Base-by-base conservation (phyloP, 2,113 vertebrate species). In the Speoplatyrhinus poulsoni region DNA sequence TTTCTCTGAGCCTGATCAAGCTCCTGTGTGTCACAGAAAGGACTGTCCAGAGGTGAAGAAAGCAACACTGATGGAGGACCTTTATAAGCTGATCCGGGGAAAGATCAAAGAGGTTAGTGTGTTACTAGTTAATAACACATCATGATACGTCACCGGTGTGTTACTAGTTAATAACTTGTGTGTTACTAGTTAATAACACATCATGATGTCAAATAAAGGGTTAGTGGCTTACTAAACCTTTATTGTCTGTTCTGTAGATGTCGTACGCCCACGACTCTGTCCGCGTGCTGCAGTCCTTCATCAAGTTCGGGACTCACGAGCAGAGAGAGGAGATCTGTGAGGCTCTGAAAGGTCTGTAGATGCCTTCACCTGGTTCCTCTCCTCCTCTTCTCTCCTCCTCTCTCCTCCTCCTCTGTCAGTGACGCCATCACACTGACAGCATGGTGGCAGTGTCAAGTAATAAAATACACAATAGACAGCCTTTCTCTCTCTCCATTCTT, bases 221-320 rank as follows among this genome's bases (percentile, higher is more conserved):
- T 2, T 87, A 76, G 55, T 36, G 17, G 7, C 48, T 33, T 15
- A 16, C 47, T 9, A 61, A 16, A 16, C 16, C 48, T 46, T 58
- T 36, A 41, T 33, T 46, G 59, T n/a, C 9, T 60, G 6, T 72
- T 2, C 47, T 76, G 16, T 56, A 99, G 96, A 94, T 98, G 86
- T 96, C 97, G 0, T 98, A 96, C 83, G 96, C 96, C 0, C 97
- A 99, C 1, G 96, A 99, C 80, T 95, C 98, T 0, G 96, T 96
- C 9, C 91, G 96, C 9, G 95, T 98, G 60, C 95, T 99, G 79
- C 96, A 99, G 85, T 98, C 96, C 81, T 97, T 95, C 70, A 93
- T 98, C 79, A 95, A 95, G 77, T 96, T 95, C 49, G 95, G 94
- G 12, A 94, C 62, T 63, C 93, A 96, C 50, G 86, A 94, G 65